Evolutionary conservation across 53 echinoderm and acorn worm genomes (phyloP), one percentile per base, ranked within the genome.

Genomic region (Paracentrotus lividus): DNA sequence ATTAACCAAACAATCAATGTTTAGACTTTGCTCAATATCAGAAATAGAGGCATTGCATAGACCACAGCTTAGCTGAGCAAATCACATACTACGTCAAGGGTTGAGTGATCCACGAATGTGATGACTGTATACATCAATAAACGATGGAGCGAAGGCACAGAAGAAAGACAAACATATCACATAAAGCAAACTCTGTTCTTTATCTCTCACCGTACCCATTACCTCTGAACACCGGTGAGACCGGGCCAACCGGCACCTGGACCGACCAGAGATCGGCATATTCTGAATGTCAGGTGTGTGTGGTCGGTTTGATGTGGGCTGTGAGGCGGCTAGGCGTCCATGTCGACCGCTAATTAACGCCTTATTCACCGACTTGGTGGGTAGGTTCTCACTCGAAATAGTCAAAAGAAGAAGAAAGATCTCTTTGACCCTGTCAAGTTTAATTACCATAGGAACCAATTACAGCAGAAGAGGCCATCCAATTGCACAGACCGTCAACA

Each of bases 21-120:
- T n/a, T 20, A 57, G 14, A 18, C 16, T 57, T 8, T 10, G 21
- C 20, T 1, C n/a, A 23, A n/a, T 24, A n/a, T 59, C n/a, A 23
- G 64, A 31, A 9, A 29, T 64, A 1, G 27, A 72, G 38, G 21
- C 40, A 38, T 38, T 72, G 36, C 20, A 38, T 14, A 40, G 40
- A 72, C 72, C 72, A 5, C 72, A 72, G 72, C 40, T 72, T 38
- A 32, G 21, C 40, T 72, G 72, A 32, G 33, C 33, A 67, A 67
- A 72, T 72, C 40, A 40, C 20, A 2, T 38, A 36, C 36, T 32
- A 29, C 40, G 18, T 38, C 21, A 72, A n/a, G 51, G 13, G 77
- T 8, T 51, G 85, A 85, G 85, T 85, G 85, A 85, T 85, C n/a
- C n/a, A n/a, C n/a, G 85, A 27, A 85, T 85, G 85, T 49, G 85